Percentiles rank a stretch among this genome's conserved stretches.
Conservation (phyloP, 2,888 invertebrate genomes). For the Eledone cirrhosa region DNA sequence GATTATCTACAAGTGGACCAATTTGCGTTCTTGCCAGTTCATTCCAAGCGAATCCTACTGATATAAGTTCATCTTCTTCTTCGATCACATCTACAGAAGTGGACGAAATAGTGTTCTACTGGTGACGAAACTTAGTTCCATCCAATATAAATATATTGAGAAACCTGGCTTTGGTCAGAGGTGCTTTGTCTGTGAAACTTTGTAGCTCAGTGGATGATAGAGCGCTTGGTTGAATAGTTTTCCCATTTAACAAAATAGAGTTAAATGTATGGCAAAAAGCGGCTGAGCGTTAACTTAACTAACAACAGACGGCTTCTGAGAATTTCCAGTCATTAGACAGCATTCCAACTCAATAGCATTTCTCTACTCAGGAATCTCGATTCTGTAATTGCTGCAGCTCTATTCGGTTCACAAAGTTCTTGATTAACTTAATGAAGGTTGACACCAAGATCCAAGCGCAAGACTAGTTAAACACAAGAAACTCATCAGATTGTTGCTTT, state of each 20-base stretch:
- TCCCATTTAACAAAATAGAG: conserved; percentile 24
- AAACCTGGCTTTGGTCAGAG: no score
- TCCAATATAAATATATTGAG: no score
- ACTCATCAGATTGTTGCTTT: no score
- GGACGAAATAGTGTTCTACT: no score
- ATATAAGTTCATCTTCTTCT: neutral
- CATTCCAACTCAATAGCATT: conserved; percentile 22
- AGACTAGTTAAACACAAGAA: no score
- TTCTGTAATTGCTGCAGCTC: neutral
- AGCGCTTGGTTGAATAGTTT: conserved; percentile 9
- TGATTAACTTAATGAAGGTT: no score
- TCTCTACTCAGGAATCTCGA: neutral
- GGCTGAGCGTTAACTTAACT: conserved; percentile 18
- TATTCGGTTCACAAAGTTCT: no score
- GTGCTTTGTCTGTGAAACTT: conserved; percentile 1
- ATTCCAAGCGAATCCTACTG: neutral
- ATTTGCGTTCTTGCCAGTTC: conserved; percentile 23
- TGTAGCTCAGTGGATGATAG: conserved; percentile 22
- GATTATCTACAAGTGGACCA: conserved; percentile 24
- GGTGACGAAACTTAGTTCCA: no score
- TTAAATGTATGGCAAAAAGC: conserved; percentile 19
- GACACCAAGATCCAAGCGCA: no score
- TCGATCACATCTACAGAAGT: no score
- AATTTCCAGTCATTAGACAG: conserved; percentile 4
- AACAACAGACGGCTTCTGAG: conserved; percentile 11